Base-by-base conservation (phyloP, 2,888 invertebrate species). In the Phortica okadai region DNA sequence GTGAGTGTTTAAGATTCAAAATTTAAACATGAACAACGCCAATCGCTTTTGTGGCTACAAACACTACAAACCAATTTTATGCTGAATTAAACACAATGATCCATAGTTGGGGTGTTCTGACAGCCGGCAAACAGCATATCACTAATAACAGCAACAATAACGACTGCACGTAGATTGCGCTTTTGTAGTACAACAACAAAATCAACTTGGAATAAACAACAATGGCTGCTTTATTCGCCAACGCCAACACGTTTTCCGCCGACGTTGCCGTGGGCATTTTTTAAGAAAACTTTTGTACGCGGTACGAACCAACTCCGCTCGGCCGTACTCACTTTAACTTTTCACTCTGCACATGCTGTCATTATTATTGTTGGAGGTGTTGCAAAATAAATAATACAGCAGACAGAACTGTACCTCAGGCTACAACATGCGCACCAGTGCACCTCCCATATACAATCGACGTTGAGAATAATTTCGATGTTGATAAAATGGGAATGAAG, bases 41-140 rank as follows among this genome's bases (percentile, higher is more conserved):
- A 67, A 69, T 50, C 83, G 85, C 87, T 44, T 62, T 72, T 33
- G 33, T 33, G 33, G 73, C 79, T 82, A 84, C 80, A 76, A 87
- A 84, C 87, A 89, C 86, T 83, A 84, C 86, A 85, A 90, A 90
- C 86, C 90, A 90, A 90, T 90, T 90, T 90, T 87, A 89, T 87
- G 90, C 90, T 90, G 89, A 90, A 90, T 90, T 90, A 88, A 90
- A 84, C 87, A 79, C 76, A 80, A 81, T 78, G 80, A 90, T 90
- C 89, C 90, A 89, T 89, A 89, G 89, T 89, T 90, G 87, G 90
- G 90, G 88, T 87, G 87, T 89, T 88, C 90, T 90, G 89, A 89
- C 90, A 90, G 86, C 90, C 84, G 82, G 78, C 86, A 75, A 75
- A 62, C 74, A 76, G 77, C 79, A 85, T 72, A 72, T 16, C 62